Base-by-base conservation (phyloP, 2,888 invertebrate species). In the Calameuta idolon region DNA sequence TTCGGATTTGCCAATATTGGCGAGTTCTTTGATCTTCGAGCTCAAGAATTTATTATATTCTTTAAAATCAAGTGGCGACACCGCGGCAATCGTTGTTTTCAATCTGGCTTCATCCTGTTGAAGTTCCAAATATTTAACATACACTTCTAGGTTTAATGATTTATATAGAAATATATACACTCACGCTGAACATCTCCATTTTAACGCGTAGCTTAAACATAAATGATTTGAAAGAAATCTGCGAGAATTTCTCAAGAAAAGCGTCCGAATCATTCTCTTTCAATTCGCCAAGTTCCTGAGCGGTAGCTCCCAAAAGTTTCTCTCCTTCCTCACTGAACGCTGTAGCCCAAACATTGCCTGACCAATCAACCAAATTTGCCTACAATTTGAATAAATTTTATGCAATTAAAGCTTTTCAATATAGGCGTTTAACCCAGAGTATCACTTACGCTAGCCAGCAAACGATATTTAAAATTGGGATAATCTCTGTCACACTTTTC, bases 401-500 rank as follows among this genome's bases (percentile, higher is more conserved):
- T 75, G 23, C 9, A 23, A 75, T 31, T 69, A 5, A 33, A 11
- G 23, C 12, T 12, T 12, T 71, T 71, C 12, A 34, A 31, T 71
- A 31, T 1, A 55, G 1, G 23, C 5, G 23, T 33, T 71, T 30
- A 15, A 40, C 33, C 34, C 34, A 71, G 23, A 34, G 30, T 12
- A 75, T 76, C 35, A 34, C 95, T 94, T 91, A 98, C 97, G 87
- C 94, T 94, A 34, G 97, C 91, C 77, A 99, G 92, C 82, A 98
- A 92, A 73, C 98, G 94, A 92, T 97, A 97, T 88, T 97, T 97
- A 91, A 95, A 99, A 85, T 96, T 96, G 0, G 96, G 95, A 89
- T 94, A 97, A 83, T 97, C 97, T 77, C 94, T 93, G 87, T 95
- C 95, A 91, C 99, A 99, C 92, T 99, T 99, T 91, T 99, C 99